Evolutionary conservation across 1,140 invertebrate genomes (phyloP).

Genomic region (Dendrolimus punctatus): DNA sequence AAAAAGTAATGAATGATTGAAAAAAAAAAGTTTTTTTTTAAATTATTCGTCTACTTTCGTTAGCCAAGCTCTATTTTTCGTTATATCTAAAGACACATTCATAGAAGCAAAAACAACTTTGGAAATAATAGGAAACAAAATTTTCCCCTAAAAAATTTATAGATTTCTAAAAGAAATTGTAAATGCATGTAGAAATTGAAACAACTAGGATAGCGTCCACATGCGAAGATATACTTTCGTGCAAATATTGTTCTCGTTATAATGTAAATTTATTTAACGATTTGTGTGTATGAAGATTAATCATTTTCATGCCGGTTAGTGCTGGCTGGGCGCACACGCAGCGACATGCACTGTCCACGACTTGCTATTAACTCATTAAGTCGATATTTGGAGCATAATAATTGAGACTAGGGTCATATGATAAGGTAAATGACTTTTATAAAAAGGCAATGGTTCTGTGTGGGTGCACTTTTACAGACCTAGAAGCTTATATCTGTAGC

Average conservation of each 20-base stretch:
- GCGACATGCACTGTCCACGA: slow-evolving; percentile 15
- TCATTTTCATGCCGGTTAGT: slow-evolving; percentile 14
- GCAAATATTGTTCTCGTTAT: slow-evolving; percentile 2
- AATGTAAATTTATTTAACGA: slow-evolving; percentile 8
- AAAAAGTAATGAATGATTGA: no score
- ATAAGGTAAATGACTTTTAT: slow-evolving; percentile 2
- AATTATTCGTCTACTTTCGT: no score
- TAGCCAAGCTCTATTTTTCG: no score
- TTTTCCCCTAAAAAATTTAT: no score
- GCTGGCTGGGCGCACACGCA: slow-evolving; percentile 7
- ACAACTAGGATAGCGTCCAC: slow-evolving; percentile 4
- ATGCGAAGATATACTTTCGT: slow-evolving; percentile 9
- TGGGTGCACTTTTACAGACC: no score
- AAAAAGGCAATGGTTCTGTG: background rate
- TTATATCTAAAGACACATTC: no score
- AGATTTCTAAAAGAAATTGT: no score
- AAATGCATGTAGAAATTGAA: background rate
- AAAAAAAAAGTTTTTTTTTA: no score
- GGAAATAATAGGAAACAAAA: no score
- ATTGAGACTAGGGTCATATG: slow-evolving; percentile 13
- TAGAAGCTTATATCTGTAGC: no score
- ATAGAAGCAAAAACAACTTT: no score
- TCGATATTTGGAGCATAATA: slow-evolving; percentile 25
- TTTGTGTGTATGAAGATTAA: slow-evolving; percentile 8
- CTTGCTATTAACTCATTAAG: slow-evolving; percentile 18